phyloP scores from a whole-genome alignment of 2,113 vertebrate species.

The Turnix velox region DNA sequence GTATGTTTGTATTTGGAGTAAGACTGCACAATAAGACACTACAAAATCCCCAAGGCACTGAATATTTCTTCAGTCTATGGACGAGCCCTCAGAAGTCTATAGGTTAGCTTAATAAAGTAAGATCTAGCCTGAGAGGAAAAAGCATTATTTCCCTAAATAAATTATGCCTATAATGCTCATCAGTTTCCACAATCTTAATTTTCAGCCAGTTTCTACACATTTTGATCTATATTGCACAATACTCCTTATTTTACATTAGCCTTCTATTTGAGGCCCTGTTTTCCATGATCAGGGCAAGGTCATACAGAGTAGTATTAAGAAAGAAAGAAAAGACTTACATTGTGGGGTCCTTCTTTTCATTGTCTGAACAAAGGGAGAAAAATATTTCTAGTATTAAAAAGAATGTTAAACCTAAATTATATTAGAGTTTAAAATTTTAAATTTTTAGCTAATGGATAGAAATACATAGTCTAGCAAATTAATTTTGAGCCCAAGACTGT shows the following conservation, averaged over 20 bases:
- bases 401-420: background rate
- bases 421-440: background rate
- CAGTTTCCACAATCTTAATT: background rate
- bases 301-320: background rate
- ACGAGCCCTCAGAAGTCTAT: background rate
- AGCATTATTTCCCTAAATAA: background rate
- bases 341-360: background rate
- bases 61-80: background rate
- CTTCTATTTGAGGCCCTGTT: background rate
- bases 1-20: background rate
- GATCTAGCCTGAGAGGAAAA: background rate
- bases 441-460: background rate
- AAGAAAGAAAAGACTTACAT: background rate
- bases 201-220: background rate
- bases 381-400: background rate
- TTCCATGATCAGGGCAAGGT: background rate
- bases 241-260: background rate
- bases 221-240: background rate
- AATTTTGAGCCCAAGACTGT: background rate
- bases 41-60: background rate
- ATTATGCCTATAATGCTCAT: background rate
- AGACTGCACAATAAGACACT: background rate
- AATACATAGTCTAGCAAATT: background rate
- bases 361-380: background rate
- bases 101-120: background rate